Conservation (phyloP, 2,113 vertebrate species). For the Apaloderma vittatum region DNA sequence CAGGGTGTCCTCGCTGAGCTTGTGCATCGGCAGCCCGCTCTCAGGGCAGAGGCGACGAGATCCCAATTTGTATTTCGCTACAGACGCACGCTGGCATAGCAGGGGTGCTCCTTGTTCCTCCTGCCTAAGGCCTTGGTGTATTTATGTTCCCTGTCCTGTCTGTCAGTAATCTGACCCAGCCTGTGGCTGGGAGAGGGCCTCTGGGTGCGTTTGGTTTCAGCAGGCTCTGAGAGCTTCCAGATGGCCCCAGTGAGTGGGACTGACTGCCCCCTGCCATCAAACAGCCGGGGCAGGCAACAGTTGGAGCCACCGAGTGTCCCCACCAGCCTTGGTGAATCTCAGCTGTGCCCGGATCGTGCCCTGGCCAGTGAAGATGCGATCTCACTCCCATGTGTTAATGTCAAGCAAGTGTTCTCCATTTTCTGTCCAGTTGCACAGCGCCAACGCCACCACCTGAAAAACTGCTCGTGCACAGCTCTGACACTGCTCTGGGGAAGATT, state of each 20-base stretch:
- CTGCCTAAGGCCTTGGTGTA: rapidly evolving
- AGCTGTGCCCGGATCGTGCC: rapidly evolving
- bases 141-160: background rate
- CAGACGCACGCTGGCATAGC: rapidly evolving
- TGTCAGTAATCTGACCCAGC: background rate
- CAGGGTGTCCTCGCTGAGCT: background rate
- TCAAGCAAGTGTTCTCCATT: rapidly evolving
- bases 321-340: rapidly evolving
- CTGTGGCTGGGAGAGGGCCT: rapidly evolving
- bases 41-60: rapidly evolving
- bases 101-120: background rate
- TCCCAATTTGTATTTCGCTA: background rate
- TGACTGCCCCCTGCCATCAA: background rate
- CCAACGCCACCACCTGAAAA: background rate
- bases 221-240: background rate
- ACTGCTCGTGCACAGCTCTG: background rate
- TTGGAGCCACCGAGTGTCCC: background rate
- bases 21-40: rapidly evolving
- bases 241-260: background rate
- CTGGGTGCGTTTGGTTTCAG: background rate
- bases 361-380: rapidly evolving
- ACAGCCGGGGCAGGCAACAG: background rate
- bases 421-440: rapidly evolving
- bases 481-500: background rate
- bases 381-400: rapidly evolving